Evolutionary conservation across 2,888 invertebrate species (phyloP), one percentile per base, ranked within the genome.

Genomic region (Trachelus troglodyta): DNA sequence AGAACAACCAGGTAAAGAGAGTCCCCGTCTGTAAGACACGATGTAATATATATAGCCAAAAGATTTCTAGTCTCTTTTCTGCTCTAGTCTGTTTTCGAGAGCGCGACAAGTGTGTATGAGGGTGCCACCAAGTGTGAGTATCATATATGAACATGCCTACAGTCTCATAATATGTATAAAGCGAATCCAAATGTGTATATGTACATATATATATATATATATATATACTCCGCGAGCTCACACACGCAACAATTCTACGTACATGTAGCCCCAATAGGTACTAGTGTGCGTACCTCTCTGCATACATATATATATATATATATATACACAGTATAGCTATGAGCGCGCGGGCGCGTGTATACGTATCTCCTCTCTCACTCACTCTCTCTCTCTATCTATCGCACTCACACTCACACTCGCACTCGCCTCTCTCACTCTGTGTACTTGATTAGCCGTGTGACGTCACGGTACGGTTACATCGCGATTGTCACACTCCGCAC

Each of bases 381-480:
- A 15, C 35, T 35, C 35, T 35, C 69, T 35, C 69, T 34, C n/a
- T 75, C 74, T n/a, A 69, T 33, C 34, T 69, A 69, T n/a, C 69
- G 31, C 74, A 56, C 69, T 76, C 75, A 71, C 33, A 33, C 33
- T 33, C 33, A 34, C 34, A 34, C 34, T 11, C 34, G 34, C 79
- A 75, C 81, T 76, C 79, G 69, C 78, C 79, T 37, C 77, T 34
- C 79, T 82, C 78, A 75, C 33, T 88, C 88, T 87, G 88, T 88
- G 88, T 88, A 89, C 89, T 90, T 88, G 90, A 90, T 90, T 90
- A 90, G 88, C 87, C 84, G 86, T 84, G 88, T 90, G 90, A 90
- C 90, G 90, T 90, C 90, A 90, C 90, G 85, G 84, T 87, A 87
- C 89, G 88, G 87, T 90, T 90, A 90, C 89, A 90, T 89, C 87